Base-by-base conservation (phyloP, 1,140 invertebrate genomes). In the Penaeus chinensis region DNA sequence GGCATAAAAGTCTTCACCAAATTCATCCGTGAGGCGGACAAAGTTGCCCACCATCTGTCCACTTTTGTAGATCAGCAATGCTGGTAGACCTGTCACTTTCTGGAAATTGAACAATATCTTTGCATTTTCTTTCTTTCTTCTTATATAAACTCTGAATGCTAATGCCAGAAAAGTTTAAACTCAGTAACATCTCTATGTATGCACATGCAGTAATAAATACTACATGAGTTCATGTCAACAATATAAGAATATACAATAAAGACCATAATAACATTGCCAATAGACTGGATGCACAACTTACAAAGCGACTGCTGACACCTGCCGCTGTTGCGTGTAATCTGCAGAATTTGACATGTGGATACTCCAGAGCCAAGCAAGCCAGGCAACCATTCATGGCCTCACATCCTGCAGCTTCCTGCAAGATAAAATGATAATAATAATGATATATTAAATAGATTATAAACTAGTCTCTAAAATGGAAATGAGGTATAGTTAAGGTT, bases 21-120 rank as follows among this genome's bases (percentile, higher is more conserved):
- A 93, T 90, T 97, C 96, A 91, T 98, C 95, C 20, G 95, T 95
- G 22, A 99, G 91, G 54, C 95, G 93, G 19, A 99, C 95, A 94
- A 99, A 99, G 93, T 99, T 99, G 16, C 97, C 97, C 91, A 99
- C 95, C 16, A 99, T 93, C 91, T 97, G 95, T 16, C 96, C 96
- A 82, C 94, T 95, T 93, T 98, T 98, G 91, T 99, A 99, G 0
- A 97, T 95, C 42, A 99, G 93, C 71, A 99, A 92, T 22, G 98
- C 98, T 61, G 98, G 98, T 2, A 99, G 95, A 24, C 98, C 98
- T 90, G 95, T 95, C 60, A 94, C 93, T 91, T 96, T 95, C 93
- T 94, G 90, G 71, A 91, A 90, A 77, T 89, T 37, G 32, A n/a
- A 24, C 66, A 81, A 87, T 22, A 27, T 27, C 7, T 7, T 71